Evolutionary conservation across 2,888 invertebrate species (phyloP).

Genomic region (Oconnorella tubifera): DNA sequence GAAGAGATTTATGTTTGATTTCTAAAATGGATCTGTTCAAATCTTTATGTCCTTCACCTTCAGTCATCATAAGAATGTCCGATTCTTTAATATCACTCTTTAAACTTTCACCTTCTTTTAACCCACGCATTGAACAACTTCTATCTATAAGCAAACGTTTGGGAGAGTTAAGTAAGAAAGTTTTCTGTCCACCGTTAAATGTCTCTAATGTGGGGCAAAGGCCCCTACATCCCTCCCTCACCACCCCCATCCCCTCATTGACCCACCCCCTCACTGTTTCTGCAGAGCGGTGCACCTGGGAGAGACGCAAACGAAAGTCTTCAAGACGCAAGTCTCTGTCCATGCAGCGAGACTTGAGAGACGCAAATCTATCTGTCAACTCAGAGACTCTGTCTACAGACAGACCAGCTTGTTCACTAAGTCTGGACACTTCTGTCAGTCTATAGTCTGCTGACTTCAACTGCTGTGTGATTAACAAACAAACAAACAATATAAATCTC

Average conservation of each 20-base stretch:
- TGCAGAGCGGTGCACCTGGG: not conserved
- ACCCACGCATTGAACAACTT: not conserved
- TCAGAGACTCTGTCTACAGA: too few species aligned
- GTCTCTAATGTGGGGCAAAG: too few species aligned
- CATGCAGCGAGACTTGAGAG: not conserved
- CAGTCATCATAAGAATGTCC: too few species aligned
- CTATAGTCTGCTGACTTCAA: not conserved
- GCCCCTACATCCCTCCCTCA: not conserved
- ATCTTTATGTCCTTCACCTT: too few species aligned
- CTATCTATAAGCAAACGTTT: not conserved
- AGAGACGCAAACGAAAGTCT: not conserved
- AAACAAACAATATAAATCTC: too few species aligned
- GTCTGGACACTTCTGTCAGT: not conserved
- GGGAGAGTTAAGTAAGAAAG: too few species aligned
- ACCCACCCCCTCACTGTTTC: not conserved
- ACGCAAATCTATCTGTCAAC: not conserved
- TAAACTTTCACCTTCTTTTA: not conserved
- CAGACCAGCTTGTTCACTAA: not conserved
- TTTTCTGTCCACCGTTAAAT: too few species aligned
- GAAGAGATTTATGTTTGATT: too few species aligned
- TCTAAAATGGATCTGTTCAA: too few species aligned
- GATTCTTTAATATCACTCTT: too few species aligned
- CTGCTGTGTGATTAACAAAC: too few species aligned
- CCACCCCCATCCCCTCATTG: not conserved
- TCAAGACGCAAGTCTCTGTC: slow-evolving; percentile 4